phyloP scores from a whole-genome alignment of 2,888 invertebrate species.

The Limnephilus lunatus region DNA sequence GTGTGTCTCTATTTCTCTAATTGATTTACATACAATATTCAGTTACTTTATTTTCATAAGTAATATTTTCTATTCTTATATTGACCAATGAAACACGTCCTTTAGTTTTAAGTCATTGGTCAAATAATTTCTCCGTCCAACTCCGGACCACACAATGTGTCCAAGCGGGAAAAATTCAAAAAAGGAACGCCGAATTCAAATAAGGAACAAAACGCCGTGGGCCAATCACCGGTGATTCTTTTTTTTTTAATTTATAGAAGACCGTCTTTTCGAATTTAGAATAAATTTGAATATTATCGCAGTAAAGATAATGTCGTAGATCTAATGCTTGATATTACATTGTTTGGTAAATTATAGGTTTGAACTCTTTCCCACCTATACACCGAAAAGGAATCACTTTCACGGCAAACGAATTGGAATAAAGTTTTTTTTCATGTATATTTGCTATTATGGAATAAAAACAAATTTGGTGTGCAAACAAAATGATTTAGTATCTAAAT shows the following conservation, averaged over 20 bases:
- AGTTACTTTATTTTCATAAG: too few species aligned
- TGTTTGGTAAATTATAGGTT: neutral
- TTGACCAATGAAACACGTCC: neutral
- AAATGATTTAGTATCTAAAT: too few species aligned
- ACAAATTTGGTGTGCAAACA: too few species aligned
- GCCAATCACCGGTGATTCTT: constrained; percentile 42
- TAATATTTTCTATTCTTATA: too few species aligned
- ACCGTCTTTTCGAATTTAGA: constrained; percentile 54
- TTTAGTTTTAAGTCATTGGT: neutral
- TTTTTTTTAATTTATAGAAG: constrained; percentile 45
- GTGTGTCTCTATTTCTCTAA: too few species aligned
- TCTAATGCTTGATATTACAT: constrained; percentile 46
- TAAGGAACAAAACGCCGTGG: constrained; percentile 53
- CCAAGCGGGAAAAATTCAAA: constrained; percentile 46
- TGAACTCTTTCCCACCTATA: neutral
- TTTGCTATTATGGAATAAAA: too few species aligned
- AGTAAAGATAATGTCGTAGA: constrained; percentile 50
- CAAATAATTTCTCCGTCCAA: constrained; percentile 43
- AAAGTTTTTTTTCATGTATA: too few species aligned
- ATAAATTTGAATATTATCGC: constrained; percentile 55
- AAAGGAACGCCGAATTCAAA: constrained; percentile 43
- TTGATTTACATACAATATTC: too few species aligned
- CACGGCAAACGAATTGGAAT: neutral
- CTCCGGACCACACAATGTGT: constrained; percentile 57
- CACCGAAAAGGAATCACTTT: neutral